These are phyloP conservation scores for Cryptocephalus primarius DNA, from an alignment of 2,888 invertebrate genomes.

Conservation along the genomic window DNA sequence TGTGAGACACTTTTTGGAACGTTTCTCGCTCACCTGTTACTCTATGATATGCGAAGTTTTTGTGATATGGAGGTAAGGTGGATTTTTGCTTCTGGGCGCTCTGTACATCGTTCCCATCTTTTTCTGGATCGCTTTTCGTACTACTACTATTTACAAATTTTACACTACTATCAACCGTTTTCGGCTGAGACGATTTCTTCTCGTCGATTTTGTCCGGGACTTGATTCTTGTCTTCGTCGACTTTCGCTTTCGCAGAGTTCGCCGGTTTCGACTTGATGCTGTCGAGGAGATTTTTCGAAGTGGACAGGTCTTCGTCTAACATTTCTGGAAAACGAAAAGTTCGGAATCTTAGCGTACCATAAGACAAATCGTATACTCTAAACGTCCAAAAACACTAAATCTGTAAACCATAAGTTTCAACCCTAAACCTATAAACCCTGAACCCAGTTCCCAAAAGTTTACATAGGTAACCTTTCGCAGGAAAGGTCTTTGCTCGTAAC, in stretches of 20 bases:
- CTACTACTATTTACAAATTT: conserved; percentile 14
- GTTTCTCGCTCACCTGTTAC: conserved; percentile 29
- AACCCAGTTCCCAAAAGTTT: too few species aligned
- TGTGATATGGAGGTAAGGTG: conserved; percentile 24
- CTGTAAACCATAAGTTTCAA: too few species aligned
- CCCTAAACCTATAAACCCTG: too few species aligned
- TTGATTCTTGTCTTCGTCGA: background rate
- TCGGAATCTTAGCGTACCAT: too few species aligned
- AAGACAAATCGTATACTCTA: too few species aligned
- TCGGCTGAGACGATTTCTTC: conserved; percentile 1
- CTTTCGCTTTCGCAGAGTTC: background rate
- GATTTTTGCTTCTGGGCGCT: conserved; percentile 1
- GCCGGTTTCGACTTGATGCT: background rate
- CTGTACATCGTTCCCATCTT: conserved; percentile 2
- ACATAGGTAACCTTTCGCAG: too few species aligned
- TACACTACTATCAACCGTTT: conserved; percentile 3
- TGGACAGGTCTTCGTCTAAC: too few species aligned
- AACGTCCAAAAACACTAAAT: too few species aligned
- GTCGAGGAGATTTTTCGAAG: background rate
- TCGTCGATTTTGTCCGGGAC: conserved; percentile 3
- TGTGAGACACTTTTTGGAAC: too few species aligned
- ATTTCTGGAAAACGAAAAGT: too few species aligned
- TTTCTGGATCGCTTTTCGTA: background rate
- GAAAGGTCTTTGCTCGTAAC: too few species aligned
- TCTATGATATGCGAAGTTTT: conserved; percentile 36